Evolutionary conservation across 2,113 vertebrate genomes (phyloP).

Genomic region (Chloebia gouldiae): DNA sequence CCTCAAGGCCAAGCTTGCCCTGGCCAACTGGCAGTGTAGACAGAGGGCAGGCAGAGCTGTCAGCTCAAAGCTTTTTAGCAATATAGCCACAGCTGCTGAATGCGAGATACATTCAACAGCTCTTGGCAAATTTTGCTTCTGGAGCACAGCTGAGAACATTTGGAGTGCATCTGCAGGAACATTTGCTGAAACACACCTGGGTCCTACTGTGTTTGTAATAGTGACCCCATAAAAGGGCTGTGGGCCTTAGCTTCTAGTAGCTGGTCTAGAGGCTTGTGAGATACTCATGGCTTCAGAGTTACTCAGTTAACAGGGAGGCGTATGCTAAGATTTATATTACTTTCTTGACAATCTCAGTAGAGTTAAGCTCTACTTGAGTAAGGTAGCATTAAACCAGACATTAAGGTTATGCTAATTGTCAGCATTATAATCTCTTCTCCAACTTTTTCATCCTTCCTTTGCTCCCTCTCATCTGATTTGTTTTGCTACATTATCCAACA

Average conservation of each 20-base stretch:
- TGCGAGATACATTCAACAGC: background rate
- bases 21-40: background rate
- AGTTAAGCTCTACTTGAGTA: background rate
- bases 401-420: background rate
- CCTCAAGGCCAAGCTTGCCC: background rate
- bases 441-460: background rate
- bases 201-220: background rate
- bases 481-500: background rate
- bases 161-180: conserved; percentile 48
- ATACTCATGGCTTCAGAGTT: background rate
- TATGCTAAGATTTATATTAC: background rate
- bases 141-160: conserved; percentile 57
- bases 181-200: conserved; percentile 51
- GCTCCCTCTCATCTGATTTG: background rate
- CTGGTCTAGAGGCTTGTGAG: background rate
- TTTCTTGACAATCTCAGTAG: background rate
- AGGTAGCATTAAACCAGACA: background rate
- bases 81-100: conserved; percentile 4
- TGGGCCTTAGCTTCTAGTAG: background rate
- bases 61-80: background rate
- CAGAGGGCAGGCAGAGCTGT: conserved; percentile 1
- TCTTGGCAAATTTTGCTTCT: conserved; percentile 27
- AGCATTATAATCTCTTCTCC: background rate
- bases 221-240: conserved; percentile 25
- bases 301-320: background rate